Conservation (phyloP, 1,140 invertebrate species). For the Maconellicoccus hirsutus region DNA sequence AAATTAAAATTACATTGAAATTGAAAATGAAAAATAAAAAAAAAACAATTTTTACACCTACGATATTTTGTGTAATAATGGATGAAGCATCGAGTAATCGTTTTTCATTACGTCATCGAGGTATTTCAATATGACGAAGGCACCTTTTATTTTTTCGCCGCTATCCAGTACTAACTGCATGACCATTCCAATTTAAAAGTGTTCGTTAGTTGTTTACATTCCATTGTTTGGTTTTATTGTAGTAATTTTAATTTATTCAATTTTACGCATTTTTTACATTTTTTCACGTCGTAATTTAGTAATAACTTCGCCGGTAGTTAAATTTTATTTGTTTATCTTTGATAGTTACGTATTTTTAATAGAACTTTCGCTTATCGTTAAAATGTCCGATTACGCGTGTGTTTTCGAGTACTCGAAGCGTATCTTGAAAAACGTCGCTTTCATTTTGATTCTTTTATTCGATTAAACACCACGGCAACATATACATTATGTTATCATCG, state of each 20-base stretch:
- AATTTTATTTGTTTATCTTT: no score
- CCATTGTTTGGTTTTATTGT: neutral
- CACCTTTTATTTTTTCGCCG: neutral
- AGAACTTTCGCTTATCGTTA: neutral
- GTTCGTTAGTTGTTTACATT: neutral
- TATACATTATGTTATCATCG: neutral
- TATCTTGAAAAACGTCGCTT: constrained; percentile 3
- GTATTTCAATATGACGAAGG: neutral
- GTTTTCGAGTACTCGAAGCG: neutral
- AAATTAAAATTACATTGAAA: no score
- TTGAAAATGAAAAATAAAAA: neutral
- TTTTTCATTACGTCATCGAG: neutral
- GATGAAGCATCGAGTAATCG: no score
- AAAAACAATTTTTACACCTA: neutral
- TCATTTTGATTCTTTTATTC: neutral
- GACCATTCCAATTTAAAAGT: neutral
- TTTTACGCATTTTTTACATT: neutral
- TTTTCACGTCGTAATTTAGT: no score
- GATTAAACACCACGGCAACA: neutral
- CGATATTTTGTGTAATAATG: neutral
- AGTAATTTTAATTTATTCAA: neutral
- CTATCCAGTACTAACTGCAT: neutral
- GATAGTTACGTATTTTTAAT: no score
- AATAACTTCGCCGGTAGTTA: no score
- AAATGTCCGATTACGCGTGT: constrained; percentile 7